Conservation (phyloP, 2,113 vertebrate genomes). For the Hymenochirus boettgeri region DNA sequence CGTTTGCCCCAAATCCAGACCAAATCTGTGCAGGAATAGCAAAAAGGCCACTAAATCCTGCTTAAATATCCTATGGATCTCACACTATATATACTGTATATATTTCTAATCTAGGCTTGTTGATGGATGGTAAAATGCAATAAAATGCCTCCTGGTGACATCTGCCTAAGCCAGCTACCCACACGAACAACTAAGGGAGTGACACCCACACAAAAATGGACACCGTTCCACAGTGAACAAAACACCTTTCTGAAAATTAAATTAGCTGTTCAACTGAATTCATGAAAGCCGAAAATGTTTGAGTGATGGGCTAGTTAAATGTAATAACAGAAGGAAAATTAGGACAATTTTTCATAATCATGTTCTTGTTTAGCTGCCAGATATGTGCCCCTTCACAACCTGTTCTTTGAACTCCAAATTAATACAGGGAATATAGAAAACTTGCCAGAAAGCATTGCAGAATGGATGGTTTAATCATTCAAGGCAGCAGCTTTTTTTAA, state of each 20-base stretch:
- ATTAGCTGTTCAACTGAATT: slow-evolving; percentile 20
- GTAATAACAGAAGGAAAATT: slow-evolving; percentile 21
- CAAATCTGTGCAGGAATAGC: too few relatives aligned
- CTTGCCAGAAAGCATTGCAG: slow-evolving; percentile 23
- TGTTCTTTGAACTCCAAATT: slow-evolving; percentile 28
- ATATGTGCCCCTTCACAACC: slow-evolving; percentile 19
- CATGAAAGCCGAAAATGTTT: slow-evolving; percentile 14
- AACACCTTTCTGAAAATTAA: slow-evolving; percentile 22
- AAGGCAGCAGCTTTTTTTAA: slow-evolving; percentile 35
- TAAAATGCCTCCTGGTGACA: too few relatives aligned
- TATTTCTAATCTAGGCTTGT: too few relatives aligned
- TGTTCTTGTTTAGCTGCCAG: slow-evolving; percentile 35
- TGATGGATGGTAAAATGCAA: too few relatives aligned
- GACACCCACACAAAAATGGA: too few relatives aligned
- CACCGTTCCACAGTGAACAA: slow-evolving; percentile 18
- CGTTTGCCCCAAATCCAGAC: too few relatives aligned
- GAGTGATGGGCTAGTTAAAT: slow-evolving; percentile 23
- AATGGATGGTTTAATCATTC: slow-evolving; percentile 24
- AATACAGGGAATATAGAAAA: slow-evolving; percentile 19
- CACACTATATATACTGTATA: too few relatives aligned
- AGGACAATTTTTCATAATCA: slow-evolving; percentile 33
- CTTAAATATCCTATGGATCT: too few relatives aligned
- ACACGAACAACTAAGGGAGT: too few relatives aligned
- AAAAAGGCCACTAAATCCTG: too few relatives aligned
- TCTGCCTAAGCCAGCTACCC: too few relatives aligned